phyloP scores from a whole-genome alignment of 1,140 invertebrate species.

The Macrobrachium rosenbergii region DNA sequence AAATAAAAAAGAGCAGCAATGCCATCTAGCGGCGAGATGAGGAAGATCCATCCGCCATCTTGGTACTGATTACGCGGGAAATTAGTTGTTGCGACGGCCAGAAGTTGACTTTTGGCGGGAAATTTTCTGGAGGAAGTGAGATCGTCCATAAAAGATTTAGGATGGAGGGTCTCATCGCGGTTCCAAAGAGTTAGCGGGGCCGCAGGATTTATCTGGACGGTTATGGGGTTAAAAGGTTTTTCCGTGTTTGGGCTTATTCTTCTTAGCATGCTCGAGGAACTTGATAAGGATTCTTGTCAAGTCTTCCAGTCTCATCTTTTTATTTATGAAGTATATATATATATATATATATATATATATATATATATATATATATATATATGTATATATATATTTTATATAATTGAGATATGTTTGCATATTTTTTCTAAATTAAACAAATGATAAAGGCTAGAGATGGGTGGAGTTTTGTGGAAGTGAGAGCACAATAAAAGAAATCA shows the following conservation, averaged over 20 bases:
- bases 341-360: constrained; percentile 21
- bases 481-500: no score
- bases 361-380: constrained; percentile 16
- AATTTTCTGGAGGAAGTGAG: constrained; percentile 49
- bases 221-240: constrained; percentile 46
- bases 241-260: constrained; percentile 48
- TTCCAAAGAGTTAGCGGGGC: constrained; percentile 35
- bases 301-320: not conserved
- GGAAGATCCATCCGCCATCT: constrained; percentile 45
- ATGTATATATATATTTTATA: constrained; percentile 1
- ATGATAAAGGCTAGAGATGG: no score
- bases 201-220: constrained; percentile 46
- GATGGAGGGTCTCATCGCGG: constrained; percentile 32
- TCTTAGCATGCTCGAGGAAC: not conserved
- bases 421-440: no score
- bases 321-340: not conserved
- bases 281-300: not conserved
- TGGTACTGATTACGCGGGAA: constrained; percentile 63
- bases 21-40: constrained; percentile 56
- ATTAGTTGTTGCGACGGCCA: constrained; percentile 56
- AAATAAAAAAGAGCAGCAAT: constrained; percentile 51
- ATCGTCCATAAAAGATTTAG: constrained; percentile 42
- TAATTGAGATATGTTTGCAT: no score
- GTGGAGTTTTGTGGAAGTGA: no score
- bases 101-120: constrained; percentile 21